A percentile compares a stretch with the other conserved stretches of the same genome.
phyloP scores from a whole-genome alignment of 2,888 invertebrate species.

The Pammene fasciana region DNA sequence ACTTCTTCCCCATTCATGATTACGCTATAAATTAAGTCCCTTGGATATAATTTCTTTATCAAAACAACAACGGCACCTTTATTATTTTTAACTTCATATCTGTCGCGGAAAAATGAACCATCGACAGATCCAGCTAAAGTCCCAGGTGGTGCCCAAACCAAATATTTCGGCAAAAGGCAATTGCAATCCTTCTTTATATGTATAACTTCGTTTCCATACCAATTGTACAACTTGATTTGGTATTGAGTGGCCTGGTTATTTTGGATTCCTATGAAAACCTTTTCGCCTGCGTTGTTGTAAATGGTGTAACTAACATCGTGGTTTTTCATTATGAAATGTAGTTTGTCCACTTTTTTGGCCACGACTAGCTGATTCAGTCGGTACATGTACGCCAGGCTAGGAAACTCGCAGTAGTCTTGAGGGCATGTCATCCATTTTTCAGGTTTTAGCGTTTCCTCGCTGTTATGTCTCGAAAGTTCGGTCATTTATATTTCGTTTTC shows the following conservation, averaged over 20 bases:
- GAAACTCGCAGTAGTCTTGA: constrained; percentile 49
- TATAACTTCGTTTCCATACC: constrained; percentile 68
- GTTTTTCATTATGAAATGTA: constrained; percentile 58
- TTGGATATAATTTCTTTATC: constrained; percentile 48
- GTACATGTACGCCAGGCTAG: constrained; percentile 62
- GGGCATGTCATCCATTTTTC: constrained; percentile 69
- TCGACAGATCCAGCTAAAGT: constrained; percentile 60
- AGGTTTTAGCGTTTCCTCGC: not conserved
- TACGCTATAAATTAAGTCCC: constrained; percentile 50
- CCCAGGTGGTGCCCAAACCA: constrained; percentile 64
- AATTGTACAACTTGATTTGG: constrained; percentile 61
- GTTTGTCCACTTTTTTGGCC: constrained; percentile 53
- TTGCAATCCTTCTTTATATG: constrained; percentile 52
- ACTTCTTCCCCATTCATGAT: constrained; percentile 47
- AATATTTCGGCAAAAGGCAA: constrained; percentile 50
- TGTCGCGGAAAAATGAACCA: constrained; percentile 46
- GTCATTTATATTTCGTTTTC: constrained; percentile 19
- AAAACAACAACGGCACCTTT: constrained; percentile 48
- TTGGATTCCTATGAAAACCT: constrained; percentile 63
- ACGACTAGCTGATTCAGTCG: constrained; percentile 59
- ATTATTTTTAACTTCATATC: constrained; percentile 54
- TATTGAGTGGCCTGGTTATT: constrained; percentile 49
- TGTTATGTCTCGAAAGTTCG: constrained; percentile 16
- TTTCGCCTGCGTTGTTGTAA: constrained; percentile 61
- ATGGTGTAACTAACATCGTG: constrained; percentile 58